Evolutionary conservation across 92 coral and sea anemone genomes (phyloP).

Genomic region (Desmophyllum pertusum): DNA sequence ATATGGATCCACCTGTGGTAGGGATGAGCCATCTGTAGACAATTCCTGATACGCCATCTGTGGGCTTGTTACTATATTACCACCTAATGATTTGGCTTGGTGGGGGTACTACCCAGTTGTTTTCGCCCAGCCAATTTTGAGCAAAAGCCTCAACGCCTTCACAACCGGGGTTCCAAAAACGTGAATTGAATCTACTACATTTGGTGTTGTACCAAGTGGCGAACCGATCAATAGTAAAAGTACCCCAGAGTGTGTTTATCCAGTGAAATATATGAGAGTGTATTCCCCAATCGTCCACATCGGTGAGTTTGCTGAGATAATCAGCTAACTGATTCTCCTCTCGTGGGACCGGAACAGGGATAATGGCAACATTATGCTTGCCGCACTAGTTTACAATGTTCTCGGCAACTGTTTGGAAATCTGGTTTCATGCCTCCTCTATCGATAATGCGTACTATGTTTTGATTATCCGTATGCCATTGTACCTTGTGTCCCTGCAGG

Average conservation of each 20-base stretch:
- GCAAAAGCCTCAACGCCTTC: constrained; percentile 51
- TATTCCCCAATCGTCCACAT: constrained; percentile 60
- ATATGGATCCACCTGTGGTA: too few species aligned
- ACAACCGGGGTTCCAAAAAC: constrained; percentile 62
- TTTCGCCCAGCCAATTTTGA: constrained; percentile 41
- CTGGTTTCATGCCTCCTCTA: neutral
- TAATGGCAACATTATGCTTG: constrained; percentile 16
- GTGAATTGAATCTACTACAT: constrained; percentile 48
- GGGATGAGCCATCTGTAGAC: constrained; percentile 4
- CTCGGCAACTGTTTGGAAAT: neutral
- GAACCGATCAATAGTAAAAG: constrained; percentile 52
- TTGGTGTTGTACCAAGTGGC: constrained; percentile 56
- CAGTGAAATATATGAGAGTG: constrained; percentile 43
- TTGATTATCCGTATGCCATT: neutral
- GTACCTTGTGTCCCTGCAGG: neutral
- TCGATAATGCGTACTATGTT: neutral
- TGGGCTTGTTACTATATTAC: too few species aligned
- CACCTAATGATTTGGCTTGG: constrained; percentile 52
- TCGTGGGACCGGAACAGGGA: constrained; percentile 55
- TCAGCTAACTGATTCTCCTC: constrained; percentile 58
- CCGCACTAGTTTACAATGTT: constrained; percentile 16
- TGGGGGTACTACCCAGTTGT: constrained; percentile 60
- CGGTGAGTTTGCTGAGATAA: constrained; percentile 57
- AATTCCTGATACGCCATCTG: neutral
- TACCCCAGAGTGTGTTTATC: constrained; percentile 47